Evolutionary conservation across 2,797 vertebrate species (phyloP), one percentile per base, ranked within the genome.

Genomic region (Heterohyrax brucei): DNA sequence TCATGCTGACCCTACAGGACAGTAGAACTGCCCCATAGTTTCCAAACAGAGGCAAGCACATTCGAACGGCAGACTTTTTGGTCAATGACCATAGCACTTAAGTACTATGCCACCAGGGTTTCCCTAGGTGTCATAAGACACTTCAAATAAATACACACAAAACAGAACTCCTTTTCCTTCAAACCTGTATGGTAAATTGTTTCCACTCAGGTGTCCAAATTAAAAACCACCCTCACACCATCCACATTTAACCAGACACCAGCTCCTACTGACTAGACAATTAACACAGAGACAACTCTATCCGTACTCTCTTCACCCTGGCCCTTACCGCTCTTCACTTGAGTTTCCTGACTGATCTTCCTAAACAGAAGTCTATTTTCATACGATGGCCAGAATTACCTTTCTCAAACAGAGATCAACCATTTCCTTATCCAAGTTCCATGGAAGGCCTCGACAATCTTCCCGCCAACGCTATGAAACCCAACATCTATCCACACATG

Each of bases 141-240:
- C 53, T 56, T 56, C 33, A 79, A 93, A 83, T 77, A 44, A 86
- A 68, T 7, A 66, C 46, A 64, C 61, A 68, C 46, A 83, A 87
- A 95, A 64, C 30, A 19, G 26, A 94, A 92, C n/a, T 66, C 72
- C 82, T 76, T 53, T 33, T 70, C 14, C 64, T 18, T 86, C 26
- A 59, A 95, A n/a, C 12, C 26, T 46, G 73, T 10, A 87, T 48
- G 87, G 80, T 24, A 83, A 24, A 93, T 28, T 75, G 26, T 76
- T 93, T 82, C 13, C 59, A 83, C 28, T 62, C 30, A 93, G 24
- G 28, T 75, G 80, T 82, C 24, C 73, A 86, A 72, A 76, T 53
- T 30, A 83, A 50, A 76, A 92, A 59, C 84, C 26, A 39, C 48
- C 50, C 80, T 79, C 26, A 22, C 50, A 44, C 21, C 53, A 75